These are phyloP conservation scores for Drosophila ananassae DNA, from an alignment of 1,140 invertebrate genomes.

Conservation along the genomic window DNA sequence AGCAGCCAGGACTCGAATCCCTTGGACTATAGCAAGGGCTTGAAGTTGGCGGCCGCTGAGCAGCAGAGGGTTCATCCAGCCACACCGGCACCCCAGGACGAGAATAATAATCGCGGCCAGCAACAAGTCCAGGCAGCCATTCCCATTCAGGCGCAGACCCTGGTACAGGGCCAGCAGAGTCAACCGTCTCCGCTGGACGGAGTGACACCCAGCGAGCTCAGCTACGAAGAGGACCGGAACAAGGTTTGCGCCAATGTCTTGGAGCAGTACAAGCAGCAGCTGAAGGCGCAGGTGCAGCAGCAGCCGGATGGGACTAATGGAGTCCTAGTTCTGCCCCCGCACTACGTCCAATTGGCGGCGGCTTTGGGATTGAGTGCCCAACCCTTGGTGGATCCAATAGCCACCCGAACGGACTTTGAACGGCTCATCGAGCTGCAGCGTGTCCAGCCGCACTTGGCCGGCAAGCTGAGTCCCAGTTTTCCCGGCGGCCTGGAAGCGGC, in stretches of 20 bases:
- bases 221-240: slow-evolving; percentile 57
- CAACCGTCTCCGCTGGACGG: slow-evolving; percentile 36
- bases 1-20: slow-evolving; percentile 83
- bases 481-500: slow-evolving; percentile 70
- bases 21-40: slow-evolving; percentile 78
- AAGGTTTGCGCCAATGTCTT: slow-evolving; percentile 71
- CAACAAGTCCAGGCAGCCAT: slow-evolving; percentile 31
- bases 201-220: slow-evolving; percentile 37
- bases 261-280: slow-evolving; percentile 72
- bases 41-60: slow-evolving; percentile 51
- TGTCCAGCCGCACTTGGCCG: slow-evolving; percentile 66
- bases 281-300: slow-evolving; percentile 47
- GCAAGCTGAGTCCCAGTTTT: slow-evolving; percentile 69
- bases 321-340: slow-evolving; percentile 73
- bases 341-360: slow-evolving; percentile 80
- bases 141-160: slow-evolving; percentile 34
- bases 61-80: slow-evolving; percentile 47
- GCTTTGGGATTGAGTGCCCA: slow-evolving; percentile 76
- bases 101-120: slow-evolving; percentile 77
- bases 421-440: slow-evolving; percentile 78
- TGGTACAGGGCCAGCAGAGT: slow-evolving; percentile 17
- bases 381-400: slow-evolving; percentile 71
- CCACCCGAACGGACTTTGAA: slow-evolving; percentile 79
- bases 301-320: slow-evolving; percentile 49
- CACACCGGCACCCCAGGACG: slow-evolving; percentile 63